phyloP scores from a whole-genome alignment of 2,113 vertebrate species.

The Percina caprodes region DNA sequence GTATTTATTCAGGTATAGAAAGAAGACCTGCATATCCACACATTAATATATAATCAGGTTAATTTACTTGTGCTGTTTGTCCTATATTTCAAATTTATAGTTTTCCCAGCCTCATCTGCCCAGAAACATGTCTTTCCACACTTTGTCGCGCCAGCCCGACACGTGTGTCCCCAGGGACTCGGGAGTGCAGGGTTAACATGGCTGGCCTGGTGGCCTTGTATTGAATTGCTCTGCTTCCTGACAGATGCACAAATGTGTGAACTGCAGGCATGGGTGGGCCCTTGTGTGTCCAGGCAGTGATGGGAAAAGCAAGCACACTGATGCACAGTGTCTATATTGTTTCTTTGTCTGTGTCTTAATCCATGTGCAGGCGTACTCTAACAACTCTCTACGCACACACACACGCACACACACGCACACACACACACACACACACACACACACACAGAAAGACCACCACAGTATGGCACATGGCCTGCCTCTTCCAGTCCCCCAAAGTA shows the following conservation, averaged over 20 bases:
- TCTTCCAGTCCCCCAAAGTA: slow-evolving; percentile 9
- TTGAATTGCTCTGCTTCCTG: slow-evolving; percentile 51
- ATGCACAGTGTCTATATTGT: neutral
- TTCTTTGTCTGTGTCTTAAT: neutral
- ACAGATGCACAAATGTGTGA: slow-evolving; percentile 46
- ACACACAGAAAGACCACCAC: neutral
- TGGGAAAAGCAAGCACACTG: neutral
- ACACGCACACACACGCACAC: neutral
- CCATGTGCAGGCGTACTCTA: neutral
- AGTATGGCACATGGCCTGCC: neutral
- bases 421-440: neutral
- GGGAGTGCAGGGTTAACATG: slow-evolving; percentile 9
- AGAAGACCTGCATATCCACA: neutral
- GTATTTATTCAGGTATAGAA: neutral
- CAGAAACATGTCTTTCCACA: slow-evolving; percentile 32
- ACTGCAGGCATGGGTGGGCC: neutral
- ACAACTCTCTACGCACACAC: neutral
- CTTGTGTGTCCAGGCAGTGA: neutral
- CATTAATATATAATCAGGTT: neutral
- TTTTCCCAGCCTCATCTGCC: slow-evolving; percentile 21
- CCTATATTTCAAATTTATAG: neutral
- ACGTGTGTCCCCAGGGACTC: slow-evolving; percentile 10
- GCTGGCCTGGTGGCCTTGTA: slow-evolving; percentile 23
- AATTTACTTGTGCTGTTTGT: neutral
- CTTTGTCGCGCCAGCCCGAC: neutral